Conservation (phyloP, 1,140 invertebrate species). For the Camponotus vicinus region DNA sequence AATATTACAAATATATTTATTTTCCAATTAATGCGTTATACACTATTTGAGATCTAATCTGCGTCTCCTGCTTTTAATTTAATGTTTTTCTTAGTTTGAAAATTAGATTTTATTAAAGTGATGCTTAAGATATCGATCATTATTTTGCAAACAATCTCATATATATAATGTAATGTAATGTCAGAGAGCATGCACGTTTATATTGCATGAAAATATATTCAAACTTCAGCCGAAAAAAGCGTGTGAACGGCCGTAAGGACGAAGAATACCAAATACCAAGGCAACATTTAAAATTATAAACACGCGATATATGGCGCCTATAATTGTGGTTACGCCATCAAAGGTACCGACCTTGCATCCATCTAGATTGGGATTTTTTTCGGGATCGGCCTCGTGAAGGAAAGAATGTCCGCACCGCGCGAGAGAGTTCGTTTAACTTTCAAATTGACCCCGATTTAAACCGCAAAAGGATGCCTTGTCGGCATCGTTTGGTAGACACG, state of each 20-base stretch:
- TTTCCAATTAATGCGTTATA: background rate
- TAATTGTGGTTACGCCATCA: constrained; percentile 48
- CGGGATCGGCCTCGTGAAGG: constrained; percentile 15
- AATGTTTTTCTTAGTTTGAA: background rate
- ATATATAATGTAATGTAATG: background rate
- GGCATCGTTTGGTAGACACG: constrained; percentile 6
- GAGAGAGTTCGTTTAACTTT: constrained; percentile 76
- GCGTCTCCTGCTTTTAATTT: background rate
- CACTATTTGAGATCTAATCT: background rate
- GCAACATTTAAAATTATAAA: constrained; percentile 37
- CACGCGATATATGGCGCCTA: constrained; percentile 15
- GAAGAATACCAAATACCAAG: constrained; percentile 55
- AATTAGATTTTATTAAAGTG: background rate
- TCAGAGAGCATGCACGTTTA: no score
- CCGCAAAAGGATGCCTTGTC: constrained; percentile 58
- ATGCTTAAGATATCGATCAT: background rate
- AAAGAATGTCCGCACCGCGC: background rate
- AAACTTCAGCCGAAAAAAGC: background rate
- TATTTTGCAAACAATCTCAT: background rate
- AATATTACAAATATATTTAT: background rate
- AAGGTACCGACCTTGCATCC: constrained; percentile 52
- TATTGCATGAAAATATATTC: background rate
- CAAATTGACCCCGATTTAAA: constrained; percentile 76
- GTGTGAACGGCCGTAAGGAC: constrained; percentile 10
- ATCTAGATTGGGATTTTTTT: constrained; percentile 70